Conservation (phyloP, 2,113 vertebrate genomes). For the Porphyrio hochstetteri region DNA sequence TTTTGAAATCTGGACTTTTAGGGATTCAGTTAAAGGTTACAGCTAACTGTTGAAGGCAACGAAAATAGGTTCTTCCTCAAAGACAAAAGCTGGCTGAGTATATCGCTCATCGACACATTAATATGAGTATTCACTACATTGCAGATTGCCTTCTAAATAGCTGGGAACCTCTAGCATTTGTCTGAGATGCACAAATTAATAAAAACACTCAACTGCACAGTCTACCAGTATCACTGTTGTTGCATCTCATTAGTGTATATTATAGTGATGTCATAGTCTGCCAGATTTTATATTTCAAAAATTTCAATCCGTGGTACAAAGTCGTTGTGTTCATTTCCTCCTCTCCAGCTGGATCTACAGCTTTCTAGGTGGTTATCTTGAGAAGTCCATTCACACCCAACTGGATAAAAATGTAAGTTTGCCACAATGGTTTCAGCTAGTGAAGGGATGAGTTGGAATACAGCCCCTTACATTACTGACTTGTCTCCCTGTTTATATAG, state of each 20-base stretch:
- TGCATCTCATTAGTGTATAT: not conserved
- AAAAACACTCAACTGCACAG: not conserved
- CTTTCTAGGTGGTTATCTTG: conserved; percentile 62
- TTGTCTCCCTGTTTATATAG: conserved; percentile 29
- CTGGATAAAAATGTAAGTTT: conserved; percentile 69
- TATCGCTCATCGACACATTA: not conserved
- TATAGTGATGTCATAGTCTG: not conserved
- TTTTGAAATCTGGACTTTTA: not conserved
- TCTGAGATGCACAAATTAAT: not conserved
- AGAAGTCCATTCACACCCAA: conserved; percentile 60
- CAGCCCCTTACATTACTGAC: not conserved
- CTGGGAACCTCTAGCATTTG: not conserved
- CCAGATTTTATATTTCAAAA: not conserved
- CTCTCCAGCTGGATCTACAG: conserved; percentile 63
- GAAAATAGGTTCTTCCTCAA: not conserved
- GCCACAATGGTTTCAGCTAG: not conserved
- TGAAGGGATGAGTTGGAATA: not conserved
- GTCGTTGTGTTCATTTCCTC: not conserved
- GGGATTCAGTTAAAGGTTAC: not conserved
- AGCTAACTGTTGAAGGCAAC: not conserved
- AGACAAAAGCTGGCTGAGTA: not conserved
- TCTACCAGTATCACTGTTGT: not conserved
- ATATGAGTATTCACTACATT: not conserved
- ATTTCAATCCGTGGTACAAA: not conserved
- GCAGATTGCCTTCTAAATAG: not conserved